A percentile compares a stretch with the other conserved stretches of the same genome.
Evolutionary conservation across 2,113 vertebrate species (phyloP).

Genomic region (Gopherus evgoodei): DNA sequence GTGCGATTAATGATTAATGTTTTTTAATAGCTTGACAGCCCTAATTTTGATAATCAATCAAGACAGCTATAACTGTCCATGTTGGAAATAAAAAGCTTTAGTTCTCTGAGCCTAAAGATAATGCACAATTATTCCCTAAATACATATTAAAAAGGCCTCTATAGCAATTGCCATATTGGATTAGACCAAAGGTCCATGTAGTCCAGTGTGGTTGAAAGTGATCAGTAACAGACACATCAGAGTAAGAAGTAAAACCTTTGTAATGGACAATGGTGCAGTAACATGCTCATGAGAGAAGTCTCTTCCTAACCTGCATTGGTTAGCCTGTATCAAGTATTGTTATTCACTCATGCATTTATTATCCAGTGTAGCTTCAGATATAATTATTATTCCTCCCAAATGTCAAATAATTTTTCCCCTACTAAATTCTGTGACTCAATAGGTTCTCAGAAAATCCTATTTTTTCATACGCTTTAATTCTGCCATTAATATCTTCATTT

Average conservation of each 20-base stretch:
- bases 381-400: background rate
- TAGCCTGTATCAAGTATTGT: background rate
- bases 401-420: background rate
- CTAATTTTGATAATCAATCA: too few species aligned
- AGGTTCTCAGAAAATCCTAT: background rate
- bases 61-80: background rate
- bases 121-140: background rate
- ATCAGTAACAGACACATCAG: background rate
- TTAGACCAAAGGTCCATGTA: background rate
- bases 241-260: background rate
- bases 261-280: background rate
- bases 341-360: background rate
- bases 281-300: background rate
- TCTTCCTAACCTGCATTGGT: background rate
- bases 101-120: background rate
- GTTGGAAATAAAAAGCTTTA: background rate
- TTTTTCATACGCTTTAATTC: constrained; percentile 25
- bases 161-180: background rate
- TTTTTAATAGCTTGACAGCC: too few species aligned
- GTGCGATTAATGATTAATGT: too few species aligned
- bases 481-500: constrained; percentile 28
- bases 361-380: background rate
- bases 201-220: background rate
- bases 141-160: background rate
- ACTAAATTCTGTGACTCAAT: background rate